These are phyloP conservation scores for Forbesichthys papilliferus DNA, from an alignment of 2,113 vertebrate genomes.

Conservation along the genomic window DNA sequence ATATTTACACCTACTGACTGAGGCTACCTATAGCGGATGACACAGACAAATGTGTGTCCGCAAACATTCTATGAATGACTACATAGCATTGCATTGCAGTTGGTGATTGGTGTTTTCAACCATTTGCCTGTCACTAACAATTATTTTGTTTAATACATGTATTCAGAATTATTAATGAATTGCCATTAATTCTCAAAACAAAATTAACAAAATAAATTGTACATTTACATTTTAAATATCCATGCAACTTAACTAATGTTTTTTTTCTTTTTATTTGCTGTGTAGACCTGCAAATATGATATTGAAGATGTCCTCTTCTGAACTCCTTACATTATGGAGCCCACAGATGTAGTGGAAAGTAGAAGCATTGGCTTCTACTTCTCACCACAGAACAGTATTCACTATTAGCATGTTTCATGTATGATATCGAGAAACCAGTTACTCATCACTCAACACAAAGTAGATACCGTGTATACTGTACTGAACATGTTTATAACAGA, in stretches of 20 bases:
- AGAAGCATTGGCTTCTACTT: constrained; percentile 5
- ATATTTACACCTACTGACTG: constrained; percentile 37
- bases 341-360: background rate
- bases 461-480: too few relatives aligned
- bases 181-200: too few relatives aligned
- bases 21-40: constrained; percentile 19
- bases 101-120: too few relatives aligned
- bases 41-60: background rate
- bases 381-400: constrained; percentile 1
- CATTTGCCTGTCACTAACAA: too few relatives aligned
- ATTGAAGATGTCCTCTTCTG: background rate
- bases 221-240: too few relatives aligned
- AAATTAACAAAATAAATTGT: too few relatives aligned
- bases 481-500: too few relatives aligned
- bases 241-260: too few relatives aligned
- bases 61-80: too few relatives aligned
- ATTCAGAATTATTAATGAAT: too few relatives aligned
- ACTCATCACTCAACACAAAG: background rate
- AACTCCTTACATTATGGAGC: constrained; percentile 1
- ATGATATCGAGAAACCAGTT: background rate
- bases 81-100: too few relatives aligned
- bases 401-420: background rate
- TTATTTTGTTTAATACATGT: too few relatives aligned
- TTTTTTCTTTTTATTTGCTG: background rate
- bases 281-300: background rate